Evolutionary conservation across 2,888 invertebrate genomes (phyloP), one percentile per base, ranked within the genome.

Genomic region (Smittia aterrima): DNA sequence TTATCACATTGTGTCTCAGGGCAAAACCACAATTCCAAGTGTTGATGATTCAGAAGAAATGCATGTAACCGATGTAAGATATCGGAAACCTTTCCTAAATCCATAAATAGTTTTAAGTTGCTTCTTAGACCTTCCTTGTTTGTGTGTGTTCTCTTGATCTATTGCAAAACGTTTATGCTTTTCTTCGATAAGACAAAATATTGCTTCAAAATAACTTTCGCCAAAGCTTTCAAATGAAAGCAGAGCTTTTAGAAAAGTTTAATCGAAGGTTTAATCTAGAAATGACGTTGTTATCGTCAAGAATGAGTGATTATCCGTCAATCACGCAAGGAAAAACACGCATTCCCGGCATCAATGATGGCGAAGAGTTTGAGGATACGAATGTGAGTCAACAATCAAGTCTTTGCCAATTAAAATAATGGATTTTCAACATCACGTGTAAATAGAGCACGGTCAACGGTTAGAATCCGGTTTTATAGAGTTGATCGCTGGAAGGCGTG

Each of bases 341-440:
- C 85, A 96, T 98, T 84, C 95, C 95, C 84, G 93, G 92, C 83
- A 90, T 98, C 85, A 95, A 96, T 88, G 97, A 98, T 87, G 89
- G 87, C 80, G 91, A 90, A 84, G 95, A 96, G 85, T 92, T 94
- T 88, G 88, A 88, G 83, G 85, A 88, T 81, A 93, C 92, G 81
- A 91, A 92, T 86, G 93, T 93, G 92, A 93, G 92, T 92, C 16
- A n/a, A 3, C 18, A 22, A 20, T 13, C 20, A 13, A 27, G 13
- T 62, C 22, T 22, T 1, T 53, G 7, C 13, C n/a, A 53, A 47
- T 7, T 7, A 13, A 54, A 24, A 24, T 25, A 22, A 1, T 1
- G 11, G 1, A 18, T 40, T 20, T 66, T 62, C 25, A 16, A 9
- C 32, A 7, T 47, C 68, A 24, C 6, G 1, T 68, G 68, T 68